Evolutionary conservation across 2,888 invertebrate species (phyloP).

Genomic region (Petrolisthes manimaculis): DNA sequence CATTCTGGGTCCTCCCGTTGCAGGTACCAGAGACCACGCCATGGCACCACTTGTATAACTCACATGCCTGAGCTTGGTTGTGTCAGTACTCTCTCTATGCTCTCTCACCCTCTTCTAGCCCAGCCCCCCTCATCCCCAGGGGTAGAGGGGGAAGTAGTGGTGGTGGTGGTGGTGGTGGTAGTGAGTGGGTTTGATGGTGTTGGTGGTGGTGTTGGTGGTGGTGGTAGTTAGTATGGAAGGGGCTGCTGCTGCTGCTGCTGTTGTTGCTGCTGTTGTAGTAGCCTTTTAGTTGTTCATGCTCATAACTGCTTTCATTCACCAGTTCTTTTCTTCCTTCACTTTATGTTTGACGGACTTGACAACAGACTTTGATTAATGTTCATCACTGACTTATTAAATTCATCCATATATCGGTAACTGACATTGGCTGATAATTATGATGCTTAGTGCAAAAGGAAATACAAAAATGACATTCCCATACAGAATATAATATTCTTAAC

Average conservation of each 20-base stretch:
- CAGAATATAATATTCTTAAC: too few relatives aligned
- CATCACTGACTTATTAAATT: too few relatives aligned
- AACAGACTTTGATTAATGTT: neutral
- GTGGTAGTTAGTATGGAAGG: conserved; percentile 5
- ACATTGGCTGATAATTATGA: too few relatives aligned
- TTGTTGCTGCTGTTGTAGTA: neutral
- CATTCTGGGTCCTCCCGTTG: conserved; percentile 78
- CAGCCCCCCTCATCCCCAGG: neutral
- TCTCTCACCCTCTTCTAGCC: neutral
- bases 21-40: conserved; percentile 68
- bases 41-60: neutral
- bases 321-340: neutral
- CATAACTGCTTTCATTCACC: conserved; percentile 16
- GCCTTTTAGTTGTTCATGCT: neutral
- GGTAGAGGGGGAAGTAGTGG: conserved; percentile 29
- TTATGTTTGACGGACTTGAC: neutral
- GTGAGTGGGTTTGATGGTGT: neutral
- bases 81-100: neutral
- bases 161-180: conserved; percentile 26
- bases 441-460: too few relatives aligned
- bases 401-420: too few relatives aligned
- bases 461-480: too few relatives aligned
- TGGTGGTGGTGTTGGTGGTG: conserved; percentile 13
- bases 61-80: neutral
- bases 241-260: neutral